Percentiles rank a stretch among this genome's conserved stretches.
These are phyloP conservation scores for Lerista edwardsae DNA, from an alignment of 2,797 vertebrate genomes.

Conservation along the genomic window DNA sequence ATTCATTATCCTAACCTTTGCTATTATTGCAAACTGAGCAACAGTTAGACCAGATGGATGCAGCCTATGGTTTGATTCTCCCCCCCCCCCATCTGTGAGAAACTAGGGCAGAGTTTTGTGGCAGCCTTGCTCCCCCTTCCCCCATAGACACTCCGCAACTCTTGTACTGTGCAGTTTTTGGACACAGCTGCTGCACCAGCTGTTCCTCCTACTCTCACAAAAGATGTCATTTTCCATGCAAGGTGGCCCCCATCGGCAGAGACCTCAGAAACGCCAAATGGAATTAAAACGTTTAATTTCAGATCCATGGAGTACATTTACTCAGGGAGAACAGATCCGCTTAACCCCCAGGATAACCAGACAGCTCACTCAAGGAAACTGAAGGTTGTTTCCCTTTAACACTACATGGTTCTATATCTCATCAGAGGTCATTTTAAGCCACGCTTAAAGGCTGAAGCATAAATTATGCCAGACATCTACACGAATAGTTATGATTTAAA, in stretches of 20 bases:
- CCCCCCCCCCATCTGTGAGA: conserved; percentile 12
- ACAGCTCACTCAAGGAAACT: background rate
- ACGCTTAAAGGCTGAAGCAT: background rate
- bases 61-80: conserved; percentile 27
- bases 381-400: background rate
- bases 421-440: background rate
- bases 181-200: conserved; percentile 69
- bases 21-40: conserved; percentile 30
- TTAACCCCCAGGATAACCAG: conserved; percentile 3
- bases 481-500: conserved; percentile 32
- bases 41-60: conserved; percentile 60
- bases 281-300: conserved; percentile 34
- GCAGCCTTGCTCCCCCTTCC: conserved; percentile 1
- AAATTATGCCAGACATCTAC: background rate
- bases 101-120: conserved; percentile 17
- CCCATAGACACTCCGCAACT: conserved; percentile 44
- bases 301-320: conserved; percentile 30
- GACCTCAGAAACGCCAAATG: conserved; percentile 3
- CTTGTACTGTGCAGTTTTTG: conserved; percentile 48
- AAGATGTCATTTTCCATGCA: conserved; percentile 30
- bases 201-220: conserved; percentile 62
- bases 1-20: background rate
- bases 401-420: background rate
- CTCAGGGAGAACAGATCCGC: conserved; percentile 3
- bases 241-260: background rate